A percentile compares a stretch with the other conserved stretches of the same genome.
These are phyloP conservation scores for Gymnodraco acuticeps DNA, from an alignment of 2,797 vertebrate genomes.

Conservation along the genomic window DNA sequence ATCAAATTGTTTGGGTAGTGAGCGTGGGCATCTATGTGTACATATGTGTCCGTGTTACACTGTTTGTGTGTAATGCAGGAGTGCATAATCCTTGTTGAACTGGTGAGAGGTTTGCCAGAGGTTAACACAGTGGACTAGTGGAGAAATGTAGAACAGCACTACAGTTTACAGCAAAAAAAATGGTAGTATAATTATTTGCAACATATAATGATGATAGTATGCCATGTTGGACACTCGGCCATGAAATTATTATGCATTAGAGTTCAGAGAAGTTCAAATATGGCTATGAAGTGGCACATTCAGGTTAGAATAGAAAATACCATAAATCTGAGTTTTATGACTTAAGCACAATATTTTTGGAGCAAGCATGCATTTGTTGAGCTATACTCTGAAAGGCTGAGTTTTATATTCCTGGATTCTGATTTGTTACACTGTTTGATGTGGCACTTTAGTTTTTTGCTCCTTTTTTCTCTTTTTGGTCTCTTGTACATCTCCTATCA, in stretches of 20 bases:
- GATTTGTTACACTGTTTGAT: conserved; percentile 65
- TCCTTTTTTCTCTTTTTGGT: conserved; percentile 58
- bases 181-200: conserved; percentile 16
- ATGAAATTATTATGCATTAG: conserved; percentile 36
- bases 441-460: conserved; percentile 68
- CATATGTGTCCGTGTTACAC: conserved; percentile 78
- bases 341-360: conserved; percentile 48
- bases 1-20: conserved; percentile 74
- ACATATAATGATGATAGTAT: conserved; percentile 26
- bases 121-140: conserved; percentile 49
- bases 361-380: conserved; percentile 69
- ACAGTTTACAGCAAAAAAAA: conserved; percentile 35
- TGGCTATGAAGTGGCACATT: conserved; percentile 16
- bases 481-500: conserved; percentile 52
- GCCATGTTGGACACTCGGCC: conserved; percentile 37
- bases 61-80: conserved; percentile 71
- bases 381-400: conserved; percentile 72
- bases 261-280: conserved; percentile 28
- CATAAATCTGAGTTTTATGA: conserved; percentile 24
- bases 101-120: conserved; percentile 56
- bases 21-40: conserved; percentile 73
- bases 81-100: conserved; percentile 60
- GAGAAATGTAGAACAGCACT: conserved; percentile 48
- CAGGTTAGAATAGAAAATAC: conserved; percentile 26
- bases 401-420: conserved; percentile 63